These are phyloP conservation scores for Microdon myrmicae DNA, from an alignment of 2,888 invertebrate genomes.

Conservation along the genomic window DNA sequence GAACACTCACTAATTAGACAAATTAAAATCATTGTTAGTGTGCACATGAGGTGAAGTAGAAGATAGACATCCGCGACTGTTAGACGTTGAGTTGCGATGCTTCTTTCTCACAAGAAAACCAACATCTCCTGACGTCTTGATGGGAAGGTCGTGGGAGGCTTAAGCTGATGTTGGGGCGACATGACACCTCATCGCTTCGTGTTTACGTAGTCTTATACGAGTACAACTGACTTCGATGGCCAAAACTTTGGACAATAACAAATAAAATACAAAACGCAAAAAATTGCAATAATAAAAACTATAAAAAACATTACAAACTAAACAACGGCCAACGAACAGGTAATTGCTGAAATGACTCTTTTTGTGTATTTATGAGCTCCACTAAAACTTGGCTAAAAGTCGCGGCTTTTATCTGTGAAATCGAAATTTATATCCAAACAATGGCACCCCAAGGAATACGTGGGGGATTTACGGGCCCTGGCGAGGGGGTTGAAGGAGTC, in stretches of 20 bases:
- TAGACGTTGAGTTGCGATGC: no score
- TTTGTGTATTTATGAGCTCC: conserved; percentile 38
- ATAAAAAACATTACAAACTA: not conserved
- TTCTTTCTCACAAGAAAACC: conserved; percentile 36
- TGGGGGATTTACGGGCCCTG: no score
- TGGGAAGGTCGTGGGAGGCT: no score
- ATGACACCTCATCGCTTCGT: no score
- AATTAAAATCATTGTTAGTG: conserved; percentile 42
- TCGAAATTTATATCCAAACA: conserved; percentile 37
- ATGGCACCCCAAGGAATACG: no score
- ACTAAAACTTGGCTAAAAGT: conserved; percentile 31
- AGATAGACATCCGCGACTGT: conserved; percentile 4
- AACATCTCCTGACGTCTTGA: no score
- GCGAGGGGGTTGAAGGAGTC: conserved; percentile 4
- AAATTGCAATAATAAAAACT: not conserved
- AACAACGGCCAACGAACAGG: no score
- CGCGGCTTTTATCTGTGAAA: conserved; percentile 42
- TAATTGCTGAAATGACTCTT: conserved; percentile 48
- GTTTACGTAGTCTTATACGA: no score
- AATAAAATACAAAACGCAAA: not conserved
- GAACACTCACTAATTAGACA: conserved; percentile 49
- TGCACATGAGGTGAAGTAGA: conserved; percentile 5
- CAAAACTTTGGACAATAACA: not conserved
- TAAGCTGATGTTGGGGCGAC: no score
- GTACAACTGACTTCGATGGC: no score